A percentile compares a stretch with the other conserved stretches of the same genome.
These are phyloP conservation scores for Muschampia plurimacula DNA, from an alignment of 2,888 invertebrate species.

Conservation along the genomic window DNA sequence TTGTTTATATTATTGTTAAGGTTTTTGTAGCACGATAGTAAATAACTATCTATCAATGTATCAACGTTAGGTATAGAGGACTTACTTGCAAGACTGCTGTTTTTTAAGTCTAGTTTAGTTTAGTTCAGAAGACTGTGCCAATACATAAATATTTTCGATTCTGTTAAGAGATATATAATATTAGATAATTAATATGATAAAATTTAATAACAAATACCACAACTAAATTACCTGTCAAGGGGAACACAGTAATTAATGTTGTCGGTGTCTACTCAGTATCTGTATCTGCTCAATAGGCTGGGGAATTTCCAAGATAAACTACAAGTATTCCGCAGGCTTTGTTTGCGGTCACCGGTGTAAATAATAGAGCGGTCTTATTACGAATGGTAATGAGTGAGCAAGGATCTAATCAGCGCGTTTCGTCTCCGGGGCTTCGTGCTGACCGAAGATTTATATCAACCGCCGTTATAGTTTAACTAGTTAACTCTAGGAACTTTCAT, in stretches of 20 bases:
- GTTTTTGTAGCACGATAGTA: too few species aligned
- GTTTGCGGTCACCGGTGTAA: slow-evolving; percentile 15
- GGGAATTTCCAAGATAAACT: slow-evolving; percentile 6
- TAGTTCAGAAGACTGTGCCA: too few species aligned
- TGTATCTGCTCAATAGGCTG: not conserved
- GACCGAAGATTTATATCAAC: not conserved
- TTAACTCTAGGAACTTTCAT: not conserved
- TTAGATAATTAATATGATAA: too few species aligned
- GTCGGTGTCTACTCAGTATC: not conserved
- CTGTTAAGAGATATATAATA: too few species aligned
- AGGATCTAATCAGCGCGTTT: not conserved
- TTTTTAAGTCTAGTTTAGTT: too few species aligned
- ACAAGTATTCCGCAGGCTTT: not conserved
- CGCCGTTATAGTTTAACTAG: not conserved
- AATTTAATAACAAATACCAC: too few species aligned
- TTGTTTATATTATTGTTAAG: not conserved
- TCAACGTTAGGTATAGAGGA: too few species aligned
- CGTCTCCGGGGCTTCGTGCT: not conserved
- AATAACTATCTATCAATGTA: too few species aligned
- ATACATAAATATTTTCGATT: too few species aligned
- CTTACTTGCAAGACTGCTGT: too few species aligned
- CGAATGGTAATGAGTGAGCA: slow-evolving; percentile 3
- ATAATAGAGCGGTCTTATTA: slow-evolving; percentile 10
- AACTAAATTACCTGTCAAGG: too few species aligned
- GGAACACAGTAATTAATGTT: not conserved